Percentiles rank a stretch among this genome's conserved stretches.
Conservation (phyloP, 2,113 vertebrate genomes). For the Haemorhous mexicanus region DNA sequence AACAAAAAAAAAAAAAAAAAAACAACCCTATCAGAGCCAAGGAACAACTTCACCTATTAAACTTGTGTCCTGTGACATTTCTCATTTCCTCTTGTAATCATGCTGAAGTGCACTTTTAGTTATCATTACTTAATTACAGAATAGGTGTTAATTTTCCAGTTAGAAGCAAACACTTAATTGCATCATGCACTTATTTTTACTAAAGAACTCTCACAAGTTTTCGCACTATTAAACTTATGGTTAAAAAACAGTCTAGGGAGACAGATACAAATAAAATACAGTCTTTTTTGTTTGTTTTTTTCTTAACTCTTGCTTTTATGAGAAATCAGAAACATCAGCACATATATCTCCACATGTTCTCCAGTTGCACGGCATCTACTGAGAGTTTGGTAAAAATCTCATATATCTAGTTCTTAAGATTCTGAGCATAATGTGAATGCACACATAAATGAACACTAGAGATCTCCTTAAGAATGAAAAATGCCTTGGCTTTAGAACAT, state of each 20-base stretch:
- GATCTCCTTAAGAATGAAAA: neutral
- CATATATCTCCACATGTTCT: neutral
- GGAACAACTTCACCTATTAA: neutral
- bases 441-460: neutral
- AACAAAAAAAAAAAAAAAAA: neutral
- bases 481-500: neutral
- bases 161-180: neutral
- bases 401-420: neutral
- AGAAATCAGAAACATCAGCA: neutral
- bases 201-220: neutral
- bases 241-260: neutral
- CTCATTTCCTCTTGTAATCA: neutral
- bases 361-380: neutral
- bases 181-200: neutral
- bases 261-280: no score
- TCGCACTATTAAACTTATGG: rapidly evolving
- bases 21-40: neutral
- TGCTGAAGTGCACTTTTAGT: neutral
- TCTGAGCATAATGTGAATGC: neutral
- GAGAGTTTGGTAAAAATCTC: neutral
- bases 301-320: neutral
- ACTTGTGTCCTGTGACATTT: neutral
- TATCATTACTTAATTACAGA: neutral
- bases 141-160: neutral
- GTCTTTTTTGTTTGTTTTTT: neutral